Evolutionary conservation across 64 coral and sea anemone genomes (phyloP), one percentile per base, ranked within the genome.

Genomic region (Trachythela sp.): DNA sequence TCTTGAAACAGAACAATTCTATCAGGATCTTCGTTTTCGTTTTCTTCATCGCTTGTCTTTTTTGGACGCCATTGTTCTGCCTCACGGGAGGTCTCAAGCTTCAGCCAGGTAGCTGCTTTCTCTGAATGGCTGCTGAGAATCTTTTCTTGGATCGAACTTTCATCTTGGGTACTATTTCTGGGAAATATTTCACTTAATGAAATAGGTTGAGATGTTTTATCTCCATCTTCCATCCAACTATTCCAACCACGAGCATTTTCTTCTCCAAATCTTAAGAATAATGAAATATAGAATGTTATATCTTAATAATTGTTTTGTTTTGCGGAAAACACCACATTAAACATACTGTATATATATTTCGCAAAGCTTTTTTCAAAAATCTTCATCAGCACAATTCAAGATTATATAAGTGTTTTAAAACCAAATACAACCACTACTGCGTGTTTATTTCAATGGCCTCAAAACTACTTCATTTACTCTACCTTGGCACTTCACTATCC

Each of bases 1-100:
- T 99, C 96, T 41, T 99, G 93, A 86, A 99, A 99, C 48, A 99
- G 54, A 14, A 99, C 93, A 35, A 99, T 86, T 75, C 93, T 95
- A 31, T 99, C 96, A 48, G 96, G 93, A 85, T 99, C 96, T 77
- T 97, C 95, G 83, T 92, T 94, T 34, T 97, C 93, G 0, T 97
- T 92, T 51, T 99, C 96, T 68, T 94, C 91, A 86, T 99, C 91
- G 18, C 70, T 89, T 11, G 83, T 84, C 87, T 84, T 84, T 34
- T 93, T 92, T 92, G 96, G 96, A 68, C 89, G 85, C 89, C 91
- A 85, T 39, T 95, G 91, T 36, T 72, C 45, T 30, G 52, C 91
- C 31, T 99, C 93, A 41, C 96, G 87, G 49, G 70, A 87, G 1
- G 86, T 77, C 89, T 99, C 96, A 43, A 99, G 58, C 32, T 90